Evolutionary conservation across 2,797 vertebrate species (phyloP), one percentile per base, ranked within the genome.

Genomic region (Falco berigora): DNA sequence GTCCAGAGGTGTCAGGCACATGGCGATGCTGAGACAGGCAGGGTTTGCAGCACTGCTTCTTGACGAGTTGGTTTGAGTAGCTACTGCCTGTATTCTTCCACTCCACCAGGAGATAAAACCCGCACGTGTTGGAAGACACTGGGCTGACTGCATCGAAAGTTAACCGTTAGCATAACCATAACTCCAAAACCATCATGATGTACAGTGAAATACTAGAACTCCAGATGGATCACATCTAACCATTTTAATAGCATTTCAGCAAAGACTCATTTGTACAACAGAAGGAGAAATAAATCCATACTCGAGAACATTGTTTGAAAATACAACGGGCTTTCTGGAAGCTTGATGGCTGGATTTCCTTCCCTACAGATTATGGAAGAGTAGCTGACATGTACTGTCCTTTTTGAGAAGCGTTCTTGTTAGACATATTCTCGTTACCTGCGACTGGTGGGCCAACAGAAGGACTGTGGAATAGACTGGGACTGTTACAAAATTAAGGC

Each of bases 1-100:
- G 0, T 52, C 79, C 44, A 0, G 1, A 42, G n/a, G 27, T 5
- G 15, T 2, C 25, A 32, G 1, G 8, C 55, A 58, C 0, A 0
- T 4, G 38, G 71, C 16, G 11, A 34, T 4, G 18, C 1, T 7
- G 30, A 67, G n/a, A 62, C 61, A 73, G 27, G 42, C 38, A 28
- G 16, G 23, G 28, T 77, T 34, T 23, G 49, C 64, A 58, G 79
- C 52, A 5, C n/a, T 73, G 74, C 56, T 84, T 47, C 76, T 34
- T 5, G 24, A 8, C 0, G 1, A 22, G 24, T 13, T 66, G 69
- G 12, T 12, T 76, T 47, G 22, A 66, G n/a, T 8, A 67, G 67
- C 46, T 32, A 32, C 14, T 63, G 44, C 36, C 53, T 49, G 12
- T 6, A 9, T 34, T 64, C 61, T 12, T 63, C 40, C 49, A 23